Evolutionary conservation across 2,797 vertebrate genomes (phyloP).

Genomic region (Esox masquinongy): DNA sequence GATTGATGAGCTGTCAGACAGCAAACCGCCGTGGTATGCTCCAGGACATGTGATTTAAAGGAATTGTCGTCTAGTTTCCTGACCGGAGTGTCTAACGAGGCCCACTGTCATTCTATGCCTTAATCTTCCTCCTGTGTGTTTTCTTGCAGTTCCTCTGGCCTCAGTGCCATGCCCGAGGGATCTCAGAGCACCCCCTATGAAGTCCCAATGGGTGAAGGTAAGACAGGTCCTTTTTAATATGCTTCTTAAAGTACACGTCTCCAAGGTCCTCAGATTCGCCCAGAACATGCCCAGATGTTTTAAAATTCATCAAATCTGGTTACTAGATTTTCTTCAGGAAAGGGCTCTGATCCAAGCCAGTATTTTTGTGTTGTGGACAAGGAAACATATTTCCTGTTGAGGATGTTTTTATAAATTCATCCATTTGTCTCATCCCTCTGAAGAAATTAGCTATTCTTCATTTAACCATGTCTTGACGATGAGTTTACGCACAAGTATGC

Average conservation of each 20-base stretch:
- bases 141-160: conserved; percentile 24
- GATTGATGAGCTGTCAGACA: conserved; percentile 4
- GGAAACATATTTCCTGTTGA: not conserved
- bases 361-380: not conserved
- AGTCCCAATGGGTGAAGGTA: conserved; percentile 56
- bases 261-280: no score
- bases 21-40: not conserved
- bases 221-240: conserved; percentile 3
- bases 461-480: not conserved
- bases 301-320: not conserved
- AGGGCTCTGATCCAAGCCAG: not conserved
- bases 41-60: not conserved
- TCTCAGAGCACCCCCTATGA: conserved; percentile 38
- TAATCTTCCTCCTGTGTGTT: not conserved
- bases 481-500: not conserved
- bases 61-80: not conserved
- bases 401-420: not conserved
- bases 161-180: conserved; percentile 53
- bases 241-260: not conserved
- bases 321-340: not conserved
- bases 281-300: not conserved
- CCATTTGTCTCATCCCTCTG: not conserved
- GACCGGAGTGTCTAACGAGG: not conserved
- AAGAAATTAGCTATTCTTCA: not conserved
- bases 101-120: not conserved